Evolutionary conservation across 1,140 invertebrate genomes (phyloP).

Genomic region (Macrobrachium nipponense): DNA sequence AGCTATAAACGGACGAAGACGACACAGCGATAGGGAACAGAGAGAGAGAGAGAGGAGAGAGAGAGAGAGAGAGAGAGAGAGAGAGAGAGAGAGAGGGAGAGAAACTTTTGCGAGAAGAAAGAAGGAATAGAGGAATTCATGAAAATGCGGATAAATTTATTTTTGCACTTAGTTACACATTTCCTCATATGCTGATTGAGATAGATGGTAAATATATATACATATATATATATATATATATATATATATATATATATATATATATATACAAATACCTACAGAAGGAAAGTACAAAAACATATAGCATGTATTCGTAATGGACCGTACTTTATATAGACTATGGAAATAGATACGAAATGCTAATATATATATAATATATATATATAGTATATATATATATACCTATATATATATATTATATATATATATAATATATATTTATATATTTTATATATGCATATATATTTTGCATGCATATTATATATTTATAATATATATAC

Average conservation of each 20-base stretch:
- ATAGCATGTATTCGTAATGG: too few relatives aligned
- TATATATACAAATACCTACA: background rate
- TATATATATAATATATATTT: background rate
- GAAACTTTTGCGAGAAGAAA: background rate
- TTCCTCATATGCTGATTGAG: background rate
- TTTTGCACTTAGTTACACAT: too few relatives aligned
- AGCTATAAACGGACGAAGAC: background rate
- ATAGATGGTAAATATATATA: background rate
- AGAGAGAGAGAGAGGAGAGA: background rate
- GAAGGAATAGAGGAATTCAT: too few relatives aligned
- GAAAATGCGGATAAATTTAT: too few relatives aligned
- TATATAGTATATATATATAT: conserved; percentile 22
- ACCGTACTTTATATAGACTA: too few relatives aligned
- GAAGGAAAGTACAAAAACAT: too few relatives aligned
- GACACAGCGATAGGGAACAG: background rate
- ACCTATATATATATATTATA: conserved; percentile 17
- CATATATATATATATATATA: conserved; percentile 28
- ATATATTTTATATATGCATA: conserved; percentile 7
- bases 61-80: background rate
- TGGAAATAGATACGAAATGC: too few relatives aligned
- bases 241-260: conserved; percentile 16
- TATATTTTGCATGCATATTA: background rate
- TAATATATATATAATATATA: conserved; percentile 24
- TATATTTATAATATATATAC: background rate
- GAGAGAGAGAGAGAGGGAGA: conserved; percentile 2